These are phyloP conservation scores for Caenorhabditis angaria DNA, from an alignment of 2,888 invertebrate species.

Conservation along the genomic window DNA sequence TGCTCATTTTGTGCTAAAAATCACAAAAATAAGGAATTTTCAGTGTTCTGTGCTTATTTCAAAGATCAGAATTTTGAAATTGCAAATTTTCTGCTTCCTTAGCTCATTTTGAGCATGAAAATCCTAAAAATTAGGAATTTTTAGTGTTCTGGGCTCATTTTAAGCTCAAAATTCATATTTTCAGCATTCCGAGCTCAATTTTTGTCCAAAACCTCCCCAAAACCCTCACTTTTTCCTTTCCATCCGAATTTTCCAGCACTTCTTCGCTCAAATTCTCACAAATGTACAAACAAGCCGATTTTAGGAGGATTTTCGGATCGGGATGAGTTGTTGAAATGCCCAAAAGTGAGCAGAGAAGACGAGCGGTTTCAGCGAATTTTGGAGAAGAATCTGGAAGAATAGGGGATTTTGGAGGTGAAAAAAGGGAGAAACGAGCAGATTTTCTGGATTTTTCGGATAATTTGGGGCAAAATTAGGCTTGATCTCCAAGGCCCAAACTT, in stretches of 20 bases:
- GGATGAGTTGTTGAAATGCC: constrained; percentile 43
- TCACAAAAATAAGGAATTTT: too few relatives aligned
- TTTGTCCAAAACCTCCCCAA: too few relatives aligned
- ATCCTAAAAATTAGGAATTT: too few relatives aligned
- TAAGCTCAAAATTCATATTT: too few relatives aligned
- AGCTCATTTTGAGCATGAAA: too few relatives aligned
- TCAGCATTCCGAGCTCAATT: too few relatives aligned
- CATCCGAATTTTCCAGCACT: constrained; percentile 8
- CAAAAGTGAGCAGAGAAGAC: constrained; percentile 43
- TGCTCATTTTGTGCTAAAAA: too few relatives aligned
- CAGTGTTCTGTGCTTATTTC: too few relatives aligned
- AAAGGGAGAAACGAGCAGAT: not conserved
- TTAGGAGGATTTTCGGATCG: constrained; percentile 38
- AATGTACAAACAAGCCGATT: constrained; percentile 55
- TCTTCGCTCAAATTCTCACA: constrained; percentile 40
- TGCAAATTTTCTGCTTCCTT: too few relatives aligned
- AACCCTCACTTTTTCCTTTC: too few relatives aligned
- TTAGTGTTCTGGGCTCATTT: too few relatives aligned
- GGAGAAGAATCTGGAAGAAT: constrained; percentile 3
- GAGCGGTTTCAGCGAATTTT: constrained; percentile 35
- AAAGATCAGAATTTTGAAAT: too few relatives aligned
- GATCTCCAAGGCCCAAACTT: not conserved
- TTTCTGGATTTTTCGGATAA: not conserved
- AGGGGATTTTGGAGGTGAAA: not conserved
- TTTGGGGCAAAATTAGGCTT: not conserved